Conservation (phyloP, 1,140 invertebrate species). For the Hylyphantes graminicola region DNA sequence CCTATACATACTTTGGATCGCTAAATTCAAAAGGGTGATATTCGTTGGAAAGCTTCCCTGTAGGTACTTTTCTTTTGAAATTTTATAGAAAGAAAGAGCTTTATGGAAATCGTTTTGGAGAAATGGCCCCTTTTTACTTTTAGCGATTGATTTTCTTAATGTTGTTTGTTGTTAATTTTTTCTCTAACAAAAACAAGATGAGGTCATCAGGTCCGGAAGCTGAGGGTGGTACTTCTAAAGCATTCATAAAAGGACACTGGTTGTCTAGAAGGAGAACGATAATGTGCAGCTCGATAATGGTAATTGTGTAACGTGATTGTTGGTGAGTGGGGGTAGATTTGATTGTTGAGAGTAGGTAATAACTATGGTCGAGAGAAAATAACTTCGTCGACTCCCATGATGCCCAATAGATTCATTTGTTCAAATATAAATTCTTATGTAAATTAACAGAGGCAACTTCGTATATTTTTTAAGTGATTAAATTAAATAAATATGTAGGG, state of each 20-base stretch:
- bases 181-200: slow-evolving; percentile 12
- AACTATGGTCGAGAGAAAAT: slow-evolving; percentile 26
- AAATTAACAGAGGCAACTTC: too few species aligned
- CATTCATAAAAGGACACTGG: slow-evolving; percentile 41
- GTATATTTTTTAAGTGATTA: too few species aligned
- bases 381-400: slow-evolving; percentile 24
- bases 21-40: too few species aligned
- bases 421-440: background rate
- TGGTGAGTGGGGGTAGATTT: slow-evolving; percentile 35
- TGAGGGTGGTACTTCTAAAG: slow-evolving; percentile 15
- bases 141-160: too few species aligned
- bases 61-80: too few species aligned
- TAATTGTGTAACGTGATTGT: slow-evolving; percentile 47
- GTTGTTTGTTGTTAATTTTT: too few species aligned
- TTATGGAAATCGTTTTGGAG: too few species aligned
- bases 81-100: too few species aligned
- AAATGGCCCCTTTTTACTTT: too few species aligned
- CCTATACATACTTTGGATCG: background rate
- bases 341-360: slow-evolving; percentile 7
- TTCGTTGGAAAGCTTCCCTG: too few species aligned
- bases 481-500: too few species aligned
- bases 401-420: background rate
- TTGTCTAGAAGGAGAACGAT: slow-evolving; percentile 33
- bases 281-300: slow-evolving; percentile 50
- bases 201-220: slow-evolving; percentile 53